Conservation (phyloP, 2,888 invertebrate species). For the Plusia festucae region DNA sequence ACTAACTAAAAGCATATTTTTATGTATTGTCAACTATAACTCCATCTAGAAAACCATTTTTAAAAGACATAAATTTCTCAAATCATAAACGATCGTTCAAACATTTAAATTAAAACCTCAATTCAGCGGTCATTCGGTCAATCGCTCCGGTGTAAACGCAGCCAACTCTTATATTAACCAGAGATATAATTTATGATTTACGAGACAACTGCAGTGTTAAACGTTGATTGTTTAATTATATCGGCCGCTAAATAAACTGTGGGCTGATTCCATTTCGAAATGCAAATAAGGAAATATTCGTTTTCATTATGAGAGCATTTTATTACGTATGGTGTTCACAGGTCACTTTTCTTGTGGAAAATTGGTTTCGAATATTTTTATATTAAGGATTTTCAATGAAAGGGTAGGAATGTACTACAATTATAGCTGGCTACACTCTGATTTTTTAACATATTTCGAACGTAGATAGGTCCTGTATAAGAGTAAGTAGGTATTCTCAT, state of each 20-base stretch:
- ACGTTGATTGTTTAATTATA: slow-evolving; percentile 79
- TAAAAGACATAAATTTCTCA: too few relatives aligned
- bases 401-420: too few relatives aligned
- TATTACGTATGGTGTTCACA: slow-evolving; percentile 34
- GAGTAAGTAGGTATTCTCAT: too few relatives aligned
- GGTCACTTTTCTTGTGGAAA: slow-evolving; percentile 17
- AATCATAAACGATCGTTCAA: too few relatives aligned
- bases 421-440: too few relatives aligned
- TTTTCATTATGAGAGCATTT: slow-evolving; percentile 43
- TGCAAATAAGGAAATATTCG: slow-evolving; percentile 68
- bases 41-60: too few relatives aligned
- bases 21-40: too few relatives aligned
- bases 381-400: neutral
- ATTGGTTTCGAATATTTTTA: neutral
- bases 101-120: neutral
- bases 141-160: slow-evolving; percentile 42
- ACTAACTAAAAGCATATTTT: too few relatives aligned
- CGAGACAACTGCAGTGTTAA: slow-evolving; percentile 69
- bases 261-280: slow-evolving; percentile 67
- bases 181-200: slow-evolving; percentile 72
- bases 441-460: too few relatives aligned
- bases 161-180: slow-evolving; percentile 54
- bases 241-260: slow-evolving; percentile 65
- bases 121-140: neutral
- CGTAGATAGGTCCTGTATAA: too few relatives aligned